Conservation (phyloP, 2,888 invertebrate species). For the Oscheius sp. region DNA sequence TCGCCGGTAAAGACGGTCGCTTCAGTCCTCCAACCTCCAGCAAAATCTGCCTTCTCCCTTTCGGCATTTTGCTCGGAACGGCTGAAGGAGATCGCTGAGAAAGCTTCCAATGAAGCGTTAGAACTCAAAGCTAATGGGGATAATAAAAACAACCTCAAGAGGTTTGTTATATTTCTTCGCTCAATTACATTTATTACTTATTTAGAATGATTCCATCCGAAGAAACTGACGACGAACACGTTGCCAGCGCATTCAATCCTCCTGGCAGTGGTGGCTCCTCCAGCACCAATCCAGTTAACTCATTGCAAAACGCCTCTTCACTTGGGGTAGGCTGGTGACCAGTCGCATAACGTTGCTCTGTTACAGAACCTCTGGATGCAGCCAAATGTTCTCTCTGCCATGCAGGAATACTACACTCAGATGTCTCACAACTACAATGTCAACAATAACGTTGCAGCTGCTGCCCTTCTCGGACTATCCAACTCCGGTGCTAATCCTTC, state of each 20-base stretch:
- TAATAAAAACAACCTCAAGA: constrained; percentile 17
- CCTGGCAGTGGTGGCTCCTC: constrained; percentile 37
- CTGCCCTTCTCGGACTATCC: constrained; percentile 59
- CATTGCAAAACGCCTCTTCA: constrained; percentile 12
- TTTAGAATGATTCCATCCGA: constrained; percentile 48
- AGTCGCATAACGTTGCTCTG: not conserved
- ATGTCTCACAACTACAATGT: constrained; percentile 47
- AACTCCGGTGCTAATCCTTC: constrained; percentile 41
- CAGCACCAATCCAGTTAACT: constrained; percentile 14
- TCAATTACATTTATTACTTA: not conserved
- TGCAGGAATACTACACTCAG: constrained; percentile 70
- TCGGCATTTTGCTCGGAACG: constrained; percentile 69
- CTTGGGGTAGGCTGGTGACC: constrained; percentile 28
- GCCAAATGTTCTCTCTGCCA: constrained; percentile 65
- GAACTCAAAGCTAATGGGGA: constrained; percentile 41
- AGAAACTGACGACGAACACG: constrained; percentile 62
- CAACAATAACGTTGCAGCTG: constrained; percentile 58
- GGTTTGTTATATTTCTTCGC: not conserved
- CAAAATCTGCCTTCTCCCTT: constrained; percentile 60
- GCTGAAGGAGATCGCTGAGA: constrained; percentile 69
- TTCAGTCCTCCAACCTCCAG: constrained; percentile 36
- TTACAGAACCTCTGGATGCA: constrained; percentile 65
- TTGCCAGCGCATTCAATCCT: constrained; percentile 57
- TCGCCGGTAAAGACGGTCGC: constrained; percentile 25
- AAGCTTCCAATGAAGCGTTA: constrained; percentile 55